Evolutionary conservation across 1,140 invertebrate species (phyloP), one percentile per base, ranked within the genome.

Genomic region (Arctopsyche grandis): DNA sequence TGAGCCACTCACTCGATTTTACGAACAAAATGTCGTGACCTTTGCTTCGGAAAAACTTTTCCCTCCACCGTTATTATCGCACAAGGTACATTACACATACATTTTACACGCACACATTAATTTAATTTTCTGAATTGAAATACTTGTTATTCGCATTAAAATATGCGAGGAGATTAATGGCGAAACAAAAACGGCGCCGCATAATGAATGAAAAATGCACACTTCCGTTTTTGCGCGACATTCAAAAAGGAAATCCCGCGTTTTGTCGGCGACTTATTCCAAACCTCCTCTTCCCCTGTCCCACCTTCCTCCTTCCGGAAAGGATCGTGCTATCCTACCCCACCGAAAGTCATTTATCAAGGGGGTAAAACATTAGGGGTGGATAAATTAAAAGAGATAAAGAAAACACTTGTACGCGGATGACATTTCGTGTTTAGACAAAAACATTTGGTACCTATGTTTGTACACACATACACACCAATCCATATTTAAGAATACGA

Each of bases 311-410:
- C 29, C 29, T 38, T 7, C 29, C 29, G 29, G 29, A 38, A 38
- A 38, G 29, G 29, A 38, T 38, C 29, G 29, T 38, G 29, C 29
- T 38, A 38, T 38, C 29, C 29, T 38, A 38, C 29, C 29, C 58
- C 60, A 63, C 29, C 21, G 21, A 48, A 24, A 73, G 80, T 81
- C 63, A 81, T 81, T 81, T 81, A 81, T 81, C 80, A 81, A 79
- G 80, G 80, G 60, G 70, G 75, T 74, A 60, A 81, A 81, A 78
- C 73, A 79, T 73, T 79, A 79, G 78, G 80, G 80, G 69, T 79
- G 80, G 78, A 79, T 81, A 81, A 81, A 81, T 81, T 81, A 81
- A 81, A 81, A 81, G 60, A 81, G 80, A 81, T 81, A 81, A 81
- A 81, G 80, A 81, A 80, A 81, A 81, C 80, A 81, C 80, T 81